A percentile compares a stretch with the other conserved stretches of the same genome.
Evolutionary conservation across 2,888 invertebrate genomes (phyloP).

Genomic region (Epirrhoe alternata): DNA sequence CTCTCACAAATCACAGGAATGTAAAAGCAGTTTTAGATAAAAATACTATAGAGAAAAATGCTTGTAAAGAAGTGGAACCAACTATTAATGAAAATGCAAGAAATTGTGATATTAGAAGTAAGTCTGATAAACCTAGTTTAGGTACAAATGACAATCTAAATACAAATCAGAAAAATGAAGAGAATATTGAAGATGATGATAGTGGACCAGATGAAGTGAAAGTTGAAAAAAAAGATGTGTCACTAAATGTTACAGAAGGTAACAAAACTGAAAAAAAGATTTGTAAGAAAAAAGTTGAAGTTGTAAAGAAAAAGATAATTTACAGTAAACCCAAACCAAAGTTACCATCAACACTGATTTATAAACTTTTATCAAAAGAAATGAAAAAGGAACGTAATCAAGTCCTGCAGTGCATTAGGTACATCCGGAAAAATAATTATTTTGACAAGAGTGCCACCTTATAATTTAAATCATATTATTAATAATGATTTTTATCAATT

Average conservation of each 20-base stretch:
- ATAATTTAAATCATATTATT: background rate
- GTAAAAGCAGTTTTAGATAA: background rate
- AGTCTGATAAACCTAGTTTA: background rate
- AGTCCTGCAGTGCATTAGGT: constrained; percentile 93
- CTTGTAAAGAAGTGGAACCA: background rate
- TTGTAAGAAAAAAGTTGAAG: constrained; percentile 34
- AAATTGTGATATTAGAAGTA: background rate
- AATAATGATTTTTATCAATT: background rate
- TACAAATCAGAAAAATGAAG: constrained; percentile 6
- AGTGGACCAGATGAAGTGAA: constrained; percentile 80
- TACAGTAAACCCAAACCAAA: constrained; percentile 51
- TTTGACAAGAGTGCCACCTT: constrained; percentile 78
- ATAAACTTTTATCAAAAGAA: constrained; percentile 90
- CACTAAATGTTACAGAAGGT: constrained; percentile 4
- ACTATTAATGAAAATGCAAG: background rate
- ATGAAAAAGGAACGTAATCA: constrained; percentile 94
- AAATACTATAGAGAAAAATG: background rate
- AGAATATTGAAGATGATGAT: constrained; percentile 55
- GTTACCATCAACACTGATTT: constrained; percentile 86
- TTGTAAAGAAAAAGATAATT: constrained; percentile 37
- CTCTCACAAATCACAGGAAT: background rate
- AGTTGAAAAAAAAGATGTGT: constrained; percentile 32
- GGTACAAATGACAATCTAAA: background rate
- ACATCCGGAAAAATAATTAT: constrained; percentile 91
- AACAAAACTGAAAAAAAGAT: constrained; percentile 12